Evolutionary conservation across 2,113 vertebrate species (phyloP), one percentile per base, ranked within the genome.

Genomic region (Thunnus maccoyii): DNA sequence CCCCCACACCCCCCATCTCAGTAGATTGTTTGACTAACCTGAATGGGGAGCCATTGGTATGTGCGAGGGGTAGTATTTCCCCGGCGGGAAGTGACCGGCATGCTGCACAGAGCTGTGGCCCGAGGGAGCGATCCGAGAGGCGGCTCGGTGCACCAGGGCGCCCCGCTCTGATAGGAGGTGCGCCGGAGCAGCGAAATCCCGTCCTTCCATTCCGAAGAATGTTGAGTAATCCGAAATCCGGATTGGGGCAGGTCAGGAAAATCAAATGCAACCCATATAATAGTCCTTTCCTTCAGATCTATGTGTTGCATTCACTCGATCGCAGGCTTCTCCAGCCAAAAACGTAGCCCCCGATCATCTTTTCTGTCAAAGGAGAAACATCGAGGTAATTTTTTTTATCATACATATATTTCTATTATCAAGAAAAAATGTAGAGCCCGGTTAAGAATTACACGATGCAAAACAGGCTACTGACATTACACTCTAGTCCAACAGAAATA

Each of bases 21-120:
- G 52, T 30, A 20, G 47, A 57, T 79, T 8, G 65, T 81, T 86
- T 61, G 67, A 95, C 97, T 95, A 91, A 99, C 98, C 98, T 97
- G 98, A 96, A 94, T 99, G 98, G 70, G 97, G 95, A 92, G 97
- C 96, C 97, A 98, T 97, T 88, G 97, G 96, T 92, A 99, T 95
- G 93, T 98, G 97, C 30, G 97, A 96, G 7, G 97, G 96, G 90
- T 99, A 99, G 91, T 97, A 99, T 93, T 99, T 99, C 82, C 96
- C 96, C 32, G 97, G 95, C 87, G 96, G 97, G 94, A 99, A 99
- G 90, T 96, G 97, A 78, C 95, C 96, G 81, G 96, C 92, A 69
- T 97, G 96, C 89, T 98, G 97, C 67, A 96, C 96, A 41, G 97
- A 93, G 68, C 96, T 91, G 94, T 96, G 96, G 90, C 96, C 96